These are phyloP conservation scores for Colius striatus DNA, from an alignment of 2,113 vertebrate genomes.

Conservation along the genomic window DNA sequence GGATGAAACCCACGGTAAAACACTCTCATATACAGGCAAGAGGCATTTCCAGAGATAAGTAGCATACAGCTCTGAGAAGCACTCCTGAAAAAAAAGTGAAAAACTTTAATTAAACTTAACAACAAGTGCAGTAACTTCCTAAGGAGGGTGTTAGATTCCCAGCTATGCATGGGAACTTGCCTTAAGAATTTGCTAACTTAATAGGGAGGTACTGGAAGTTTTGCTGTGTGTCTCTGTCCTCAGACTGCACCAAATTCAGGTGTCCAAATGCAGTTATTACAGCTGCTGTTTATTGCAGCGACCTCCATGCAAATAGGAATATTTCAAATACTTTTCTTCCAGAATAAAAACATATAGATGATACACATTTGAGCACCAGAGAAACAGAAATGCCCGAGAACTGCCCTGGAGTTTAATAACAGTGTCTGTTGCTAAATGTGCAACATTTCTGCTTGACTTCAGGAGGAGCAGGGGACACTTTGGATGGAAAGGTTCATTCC, in stretches of 20 bases:
- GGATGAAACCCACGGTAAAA: background rate
- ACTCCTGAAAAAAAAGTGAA: background rate
- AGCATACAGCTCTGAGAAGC: background rate
- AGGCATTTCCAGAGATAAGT: background rate
- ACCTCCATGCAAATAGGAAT: background rate
- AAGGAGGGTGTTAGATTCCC: background rate
- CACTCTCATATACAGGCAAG: background rate
- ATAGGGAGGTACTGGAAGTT: background rate
- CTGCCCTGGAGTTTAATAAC: background rate
- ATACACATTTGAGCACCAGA: background rate
- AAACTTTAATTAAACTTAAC: background rate
- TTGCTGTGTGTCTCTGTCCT: background rate
- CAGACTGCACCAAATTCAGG: background rate
- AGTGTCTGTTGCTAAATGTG: background rate
- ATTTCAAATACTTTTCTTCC: background rate
- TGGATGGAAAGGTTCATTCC: background rate
- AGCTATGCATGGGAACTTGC: background rate
- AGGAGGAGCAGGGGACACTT: background rate
- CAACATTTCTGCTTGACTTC: background rate
- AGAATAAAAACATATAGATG: background rate
- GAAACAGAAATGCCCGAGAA: background rate
- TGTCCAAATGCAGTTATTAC: background rate
- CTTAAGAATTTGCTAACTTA: background rate
- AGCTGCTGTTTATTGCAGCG: background rate
- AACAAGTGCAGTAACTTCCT: background rate